Conservation (phyloP, 2,797 vertebrate genomes). For the Cheirogaleus major region DNA sequence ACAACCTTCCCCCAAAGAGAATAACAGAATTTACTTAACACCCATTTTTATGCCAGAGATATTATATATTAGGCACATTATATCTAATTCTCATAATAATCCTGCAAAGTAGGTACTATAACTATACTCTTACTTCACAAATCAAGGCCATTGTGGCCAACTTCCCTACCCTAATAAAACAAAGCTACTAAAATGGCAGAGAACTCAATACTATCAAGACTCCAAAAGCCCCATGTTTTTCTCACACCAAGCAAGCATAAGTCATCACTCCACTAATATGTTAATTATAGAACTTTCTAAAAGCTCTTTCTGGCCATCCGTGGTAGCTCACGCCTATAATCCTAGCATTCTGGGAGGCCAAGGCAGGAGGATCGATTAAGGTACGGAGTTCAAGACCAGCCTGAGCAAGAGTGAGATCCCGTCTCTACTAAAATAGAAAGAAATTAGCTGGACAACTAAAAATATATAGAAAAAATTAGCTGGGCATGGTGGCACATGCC, state of each 20-base stretch:
- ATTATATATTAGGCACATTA: background rate
- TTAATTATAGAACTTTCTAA: background rate
- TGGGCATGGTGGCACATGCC: no score
- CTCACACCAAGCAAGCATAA: background rate
- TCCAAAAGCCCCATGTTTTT: background rate
- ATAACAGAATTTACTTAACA: background rate
- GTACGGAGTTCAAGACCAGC: no score
- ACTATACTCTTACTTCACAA: background rate
- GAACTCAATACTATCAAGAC: background rate
- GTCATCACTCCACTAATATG: background rate
- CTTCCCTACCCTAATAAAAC: background rate
- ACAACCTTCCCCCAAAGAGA: background rate
- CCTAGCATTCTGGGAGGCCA: no score
- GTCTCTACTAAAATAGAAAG: no score
- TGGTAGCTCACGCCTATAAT: no score
- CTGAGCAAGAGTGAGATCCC: no score
- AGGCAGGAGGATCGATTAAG: no score
- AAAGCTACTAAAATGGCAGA: conserved; percentile 32
- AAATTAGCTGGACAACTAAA: no score
- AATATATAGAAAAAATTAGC: no score
- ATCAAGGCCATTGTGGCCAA: background rate
- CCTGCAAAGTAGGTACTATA: background rate
- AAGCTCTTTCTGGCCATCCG: background rate
- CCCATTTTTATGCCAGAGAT: background rate
- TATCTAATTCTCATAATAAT: conserved; percentile 16